These are phyloP conservation scores for Rhynchotus rufescens DNA, from an alignment of 2,797 vertebrate genomes.

Conservation along the genomic window DNA sequence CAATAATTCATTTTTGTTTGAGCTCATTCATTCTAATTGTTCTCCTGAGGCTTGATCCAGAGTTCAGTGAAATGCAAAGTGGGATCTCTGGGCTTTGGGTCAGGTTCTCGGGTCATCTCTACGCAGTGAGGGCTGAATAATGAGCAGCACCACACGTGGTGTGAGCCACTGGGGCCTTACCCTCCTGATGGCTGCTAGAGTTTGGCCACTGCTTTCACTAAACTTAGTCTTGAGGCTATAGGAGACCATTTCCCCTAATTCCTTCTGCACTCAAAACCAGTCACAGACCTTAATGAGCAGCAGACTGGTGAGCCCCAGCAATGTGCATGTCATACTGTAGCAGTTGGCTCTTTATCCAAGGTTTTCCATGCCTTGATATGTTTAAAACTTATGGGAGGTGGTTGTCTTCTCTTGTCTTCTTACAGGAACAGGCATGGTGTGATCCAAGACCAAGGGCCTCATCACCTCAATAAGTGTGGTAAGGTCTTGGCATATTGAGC, in stretches of 20 bases:
- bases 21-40: neutral
- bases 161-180: neutral
- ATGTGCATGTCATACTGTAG: neutral
- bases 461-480: accelerated
- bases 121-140: neutral
- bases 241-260: neutral
- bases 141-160: neutral
- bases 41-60: neutral
- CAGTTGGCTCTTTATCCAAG: neutral
- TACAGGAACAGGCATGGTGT: neutral
- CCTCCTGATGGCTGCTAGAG: neutral
- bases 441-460: neutral
- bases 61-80: neutral
- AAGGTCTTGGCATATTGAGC: neutral
- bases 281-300: neutral
- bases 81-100: neutral
- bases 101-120: conserved; percentile 30
- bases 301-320: neutral
- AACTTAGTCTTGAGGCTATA: neutral
- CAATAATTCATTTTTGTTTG: neutral
- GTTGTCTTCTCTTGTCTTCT: neutral
- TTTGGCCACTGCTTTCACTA: neutral
- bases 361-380: neutral
- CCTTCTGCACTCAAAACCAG: neutral
- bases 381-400: neutral